These are phyloP conservation scores for Balaeniceps rex DNA, from an alignment of 2,113 vertebrate genomes.

Conservation along the genomic window DNA sequence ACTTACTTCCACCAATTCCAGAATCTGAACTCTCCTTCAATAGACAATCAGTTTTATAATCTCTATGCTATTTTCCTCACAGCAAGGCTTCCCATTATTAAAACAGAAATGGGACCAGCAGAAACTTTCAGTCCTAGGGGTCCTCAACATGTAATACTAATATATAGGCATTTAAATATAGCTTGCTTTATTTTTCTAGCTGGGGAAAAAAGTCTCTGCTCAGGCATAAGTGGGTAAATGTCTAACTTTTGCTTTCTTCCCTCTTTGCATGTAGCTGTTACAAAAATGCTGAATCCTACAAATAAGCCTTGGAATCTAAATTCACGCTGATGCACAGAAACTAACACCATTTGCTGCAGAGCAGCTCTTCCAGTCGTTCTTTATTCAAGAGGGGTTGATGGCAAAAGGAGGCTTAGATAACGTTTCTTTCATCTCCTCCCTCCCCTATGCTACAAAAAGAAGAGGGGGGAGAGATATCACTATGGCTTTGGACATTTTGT, in stretches of 20 bases:
- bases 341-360: neutral
- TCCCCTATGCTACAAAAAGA: neutral
- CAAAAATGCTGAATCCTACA: constrained; percentile 3
- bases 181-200: neutral
- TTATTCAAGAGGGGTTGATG: neutral
- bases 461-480: neutral
- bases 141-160: neutral
- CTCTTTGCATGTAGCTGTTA: neutral
- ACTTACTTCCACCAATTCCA: neutral
- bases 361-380: neutral
- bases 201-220: neutral
- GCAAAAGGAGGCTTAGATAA: neutral
- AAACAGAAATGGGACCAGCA: neutral
- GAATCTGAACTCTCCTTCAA: neutral
- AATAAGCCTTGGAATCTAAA: neutral
- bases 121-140: neutral
- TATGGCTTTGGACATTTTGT: neutral
- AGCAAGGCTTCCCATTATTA: neutral
- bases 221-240: neutral
- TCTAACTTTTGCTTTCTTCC: neutral
- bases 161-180: neutral
- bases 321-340: neutral
- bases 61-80: neutral
- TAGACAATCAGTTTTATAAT: neutral
- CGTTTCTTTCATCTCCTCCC: neutral